Conservation (phyloP, 1,140 invertebrate genomes). For the Odontomachus brunneus region DNA sequence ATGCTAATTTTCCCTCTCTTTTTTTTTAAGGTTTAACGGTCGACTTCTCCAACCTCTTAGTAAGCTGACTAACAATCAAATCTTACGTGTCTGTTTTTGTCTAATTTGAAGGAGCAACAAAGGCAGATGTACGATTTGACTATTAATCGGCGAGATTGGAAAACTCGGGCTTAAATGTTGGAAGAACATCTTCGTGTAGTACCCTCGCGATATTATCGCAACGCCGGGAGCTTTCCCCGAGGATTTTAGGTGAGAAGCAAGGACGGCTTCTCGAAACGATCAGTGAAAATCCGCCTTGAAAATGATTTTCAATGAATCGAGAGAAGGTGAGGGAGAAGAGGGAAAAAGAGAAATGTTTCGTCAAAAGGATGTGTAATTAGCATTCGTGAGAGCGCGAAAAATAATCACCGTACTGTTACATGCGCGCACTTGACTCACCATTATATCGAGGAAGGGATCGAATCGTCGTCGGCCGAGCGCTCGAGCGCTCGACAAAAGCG, state of each 20-base stretch:
- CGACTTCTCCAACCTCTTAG: no score
- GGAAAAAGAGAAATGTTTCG: no score
- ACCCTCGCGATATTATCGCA: neutral
- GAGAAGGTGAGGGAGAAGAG: neutral
- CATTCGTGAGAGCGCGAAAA: slow-evolving; percentile 28
- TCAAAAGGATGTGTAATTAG: slow-evolving; percentile 10
- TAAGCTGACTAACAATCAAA: no score
- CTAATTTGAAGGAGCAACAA: no score
- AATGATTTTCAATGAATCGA: neutral
- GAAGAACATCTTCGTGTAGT: neutral
- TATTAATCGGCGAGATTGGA: no score
- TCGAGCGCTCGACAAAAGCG: slow-evolving; percentile 40
- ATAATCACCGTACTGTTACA: neutral
- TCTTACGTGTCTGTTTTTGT: no score
- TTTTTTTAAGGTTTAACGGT: no score
- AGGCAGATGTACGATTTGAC: no score
- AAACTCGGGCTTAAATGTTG: slow-evolving; percentile 39
- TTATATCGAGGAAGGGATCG: slow-evolving; percentile 29
- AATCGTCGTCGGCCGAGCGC: slow-evolving; percentile 10
- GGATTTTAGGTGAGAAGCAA: neutral
- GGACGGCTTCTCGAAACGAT: neutral
- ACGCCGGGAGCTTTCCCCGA: neutral
- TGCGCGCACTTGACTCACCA: neutral
- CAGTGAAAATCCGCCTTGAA: neutral
- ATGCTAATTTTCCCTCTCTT: neutral